Base-by-base conservation (phyloP, 2,888 invertebrate genomes). In the Epinotia demarniana region DNA sequence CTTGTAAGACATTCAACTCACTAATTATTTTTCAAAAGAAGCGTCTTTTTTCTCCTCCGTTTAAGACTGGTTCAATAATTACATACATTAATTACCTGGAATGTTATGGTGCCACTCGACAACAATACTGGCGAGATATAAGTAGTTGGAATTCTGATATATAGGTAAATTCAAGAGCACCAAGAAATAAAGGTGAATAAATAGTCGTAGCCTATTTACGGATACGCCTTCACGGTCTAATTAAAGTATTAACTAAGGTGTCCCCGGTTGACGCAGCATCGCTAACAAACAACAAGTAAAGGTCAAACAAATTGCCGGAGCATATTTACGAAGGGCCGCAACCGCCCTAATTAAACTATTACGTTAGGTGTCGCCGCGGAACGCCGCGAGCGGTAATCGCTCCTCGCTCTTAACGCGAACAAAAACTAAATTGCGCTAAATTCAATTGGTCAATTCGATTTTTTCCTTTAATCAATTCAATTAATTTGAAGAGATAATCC, bases 401-500 rank as follows among this genome's bases (percentile, higher is more conserved):
- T 79, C 78, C 77, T 81, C 80, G n/a, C 8, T 53, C 16, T 49
- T 53, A 83, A 61, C 81, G 80, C 81, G 79, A 79, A 82, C 86
- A 90, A 90, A 89, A 91, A 90, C 86, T 81, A 80, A 88, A 89
- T 87, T 86, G 86, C 85, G 82, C 86, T 85, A 86, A 88, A 91
- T 87, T 88, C 87, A 92, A 92, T 93, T 91, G 92, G 90, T 89
- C 90, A 89, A 75, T 61, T 72, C 72, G 72, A 67, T 75, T 75
- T 75, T 72, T 75, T 75, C 67, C 67, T 75, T 66, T 61, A 61
- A 92, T 92, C 91, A 91, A 90, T 90, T 89, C 88, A 90, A 90
- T 92, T 92, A 92, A 92, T 92, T 92, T 89, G 87, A 90, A 86
- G 82, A 84, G 84, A 89, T 88, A 49, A 53, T n/a, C 66, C 12